A percentile compares a stretch with the other conserved stretches of the same genome.
Conservation (phyloP, 2,888 invertebrate genomes). For the Gerosis bhagava region DNA sequence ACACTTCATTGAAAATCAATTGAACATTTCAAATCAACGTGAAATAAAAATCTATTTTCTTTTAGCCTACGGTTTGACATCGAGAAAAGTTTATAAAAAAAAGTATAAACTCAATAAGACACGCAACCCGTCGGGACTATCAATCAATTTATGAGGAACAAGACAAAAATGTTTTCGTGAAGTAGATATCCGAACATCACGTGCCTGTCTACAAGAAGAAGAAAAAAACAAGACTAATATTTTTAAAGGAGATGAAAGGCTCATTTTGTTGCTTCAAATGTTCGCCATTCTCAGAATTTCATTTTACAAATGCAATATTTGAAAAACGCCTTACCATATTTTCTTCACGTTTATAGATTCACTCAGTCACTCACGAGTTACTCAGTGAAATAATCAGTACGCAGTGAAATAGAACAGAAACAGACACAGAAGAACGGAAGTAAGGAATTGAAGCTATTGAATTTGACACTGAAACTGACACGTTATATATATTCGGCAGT, state of each 20-base stretch:
- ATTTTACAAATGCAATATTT: constrained; percentile 10
- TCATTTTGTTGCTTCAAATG: constrained; percentile 7
- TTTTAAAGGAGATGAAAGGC: constrained; percentile 10
- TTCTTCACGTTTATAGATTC: background rate
- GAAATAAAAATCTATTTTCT: too few relatives aligned
- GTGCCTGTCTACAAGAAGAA: constrained; percentile 1
- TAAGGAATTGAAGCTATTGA: too few relatives aligned
- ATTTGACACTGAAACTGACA: too few relatives aligned
- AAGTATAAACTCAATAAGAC: constrained; percentile 6
- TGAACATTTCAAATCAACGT: too few relatives aligned
- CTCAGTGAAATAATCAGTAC: too few relatives aligned
- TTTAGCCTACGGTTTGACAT: too few relatives aligned
- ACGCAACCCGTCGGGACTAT: constrained; percentile 8
- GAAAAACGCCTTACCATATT: constrained; percentile 3
- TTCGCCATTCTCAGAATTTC: background rate
- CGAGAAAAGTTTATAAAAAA: background rate
- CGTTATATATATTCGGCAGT: too few relatives aligned
- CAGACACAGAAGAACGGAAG: too few relatives aligned
- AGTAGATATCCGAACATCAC: background rate
- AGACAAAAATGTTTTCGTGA: background rate
- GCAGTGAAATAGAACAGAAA: too few relatives aligned
- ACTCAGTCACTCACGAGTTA: too few relatives aligned
- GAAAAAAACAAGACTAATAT: constrained; percentile 6
- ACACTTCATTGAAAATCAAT: too few relatives aligned
- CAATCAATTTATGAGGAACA: constrained; percentile 11